Percentiles rank a stretch among this genome's conserved stretches.
Conservation (phyloP, 2,113 vertebrate genomes). For the Antechinus flavipes region DNA sequence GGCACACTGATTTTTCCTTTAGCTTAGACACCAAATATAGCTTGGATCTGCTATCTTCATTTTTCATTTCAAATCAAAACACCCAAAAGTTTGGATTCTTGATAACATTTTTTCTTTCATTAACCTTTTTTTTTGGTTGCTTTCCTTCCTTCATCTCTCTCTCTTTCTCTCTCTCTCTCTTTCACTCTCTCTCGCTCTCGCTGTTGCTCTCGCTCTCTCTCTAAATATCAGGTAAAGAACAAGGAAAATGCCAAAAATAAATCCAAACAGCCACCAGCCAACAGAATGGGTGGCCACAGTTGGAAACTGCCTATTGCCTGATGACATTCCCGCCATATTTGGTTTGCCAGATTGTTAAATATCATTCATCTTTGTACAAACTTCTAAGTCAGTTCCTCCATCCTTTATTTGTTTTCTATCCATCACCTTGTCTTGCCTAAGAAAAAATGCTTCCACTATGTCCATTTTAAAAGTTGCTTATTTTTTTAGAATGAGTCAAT, state of each 20-base stretch:
- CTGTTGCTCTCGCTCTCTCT: slow-evolving; percentile 4
- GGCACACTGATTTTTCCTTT: background rate
- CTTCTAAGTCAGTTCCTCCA: background rate
- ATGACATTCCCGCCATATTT: background rate
- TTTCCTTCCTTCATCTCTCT: background rate
- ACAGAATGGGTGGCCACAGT: slow-evolving; percentile 43
- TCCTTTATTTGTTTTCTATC: background rate
- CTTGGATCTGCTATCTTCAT: background rate
- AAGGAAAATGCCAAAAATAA: background rate
- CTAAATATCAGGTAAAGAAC: background rate
- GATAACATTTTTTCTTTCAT: slow-evolving; percentile 5
- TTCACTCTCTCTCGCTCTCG: background rate
- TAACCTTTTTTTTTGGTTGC: background rate
- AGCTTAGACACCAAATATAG: background rate
- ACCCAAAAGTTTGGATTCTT: slow-evolving; percentile 3
- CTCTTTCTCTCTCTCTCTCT: background rate
- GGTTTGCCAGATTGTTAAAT: slow-evolving; percentile 44
- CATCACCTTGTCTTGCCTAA: slow-evolving; percentile 19
- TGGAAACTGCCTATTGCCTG: background rate
- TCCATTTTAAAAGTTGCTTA: background rate
- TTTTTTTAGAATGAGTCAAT: background rate
- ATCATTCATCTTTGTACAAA: slow-evolving; percentile 32
- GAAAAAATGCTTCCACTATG: background rate
- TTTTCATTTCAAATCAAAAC: slow-evolving; percentile 35
- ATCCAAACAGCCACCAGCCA: background rate